Conservation (phyloP, 2,797 vertebrate species). For the Buceros bicornis region DNA sequence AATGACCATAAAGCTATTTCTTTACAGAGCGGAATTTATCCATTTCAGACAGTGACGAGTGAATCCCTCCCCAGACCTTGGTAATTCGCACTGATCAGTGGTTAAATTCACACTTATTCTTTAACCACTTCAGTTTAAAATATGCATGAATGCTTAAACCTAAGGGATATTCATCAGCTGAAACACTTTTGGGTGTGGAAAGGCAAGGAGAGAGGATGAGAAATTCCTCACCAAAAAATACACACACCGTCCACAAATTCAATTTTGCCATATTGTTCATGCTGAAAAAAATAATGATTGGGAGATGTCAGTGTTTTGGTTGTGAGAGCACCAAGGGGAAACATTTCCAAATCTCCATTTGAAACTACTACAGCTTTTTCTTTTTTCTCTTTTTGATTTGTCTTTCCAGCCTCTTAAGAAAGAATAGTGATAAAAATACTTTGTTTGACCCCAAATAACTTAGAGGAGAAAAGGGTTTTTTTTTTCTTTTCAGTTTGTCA, state of each 20-base stretch:
- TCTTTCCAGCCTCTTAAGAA: not conserved
- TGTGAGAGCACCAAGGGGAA: not conserved
- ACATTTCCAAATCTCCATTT: not conserved
- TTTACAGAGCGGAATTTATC: not conserved
- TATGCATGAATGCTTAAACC: not conserved
- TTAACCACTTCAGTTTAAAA: not conserved
- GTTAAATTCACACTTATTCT: not conserved
- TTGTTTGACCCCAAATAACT: conserved; percentile 31
- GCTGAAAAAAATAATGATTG: conserved; percentile 21
- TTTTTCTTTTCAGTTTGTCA: conserved; percentile 31
- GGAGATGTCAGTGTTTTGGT: not conserved
- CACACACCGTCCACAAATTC: not conserved
- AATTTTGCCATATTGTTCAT: conserved; percentile 7
- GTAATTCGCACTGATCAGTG: not conserved
- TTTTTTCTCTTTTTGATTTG: not conserved
- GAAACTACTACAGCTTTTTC: not conserved
- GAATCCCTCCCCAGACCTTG: not conserved
- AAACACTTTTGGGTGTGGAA: not conserved
- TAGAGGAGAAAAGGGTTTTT: not conserved
- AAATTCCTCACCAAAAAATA: not conserved
- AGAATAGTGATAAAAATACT: conserved; percentile 23
- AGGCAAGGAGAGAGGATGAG: not conserved
- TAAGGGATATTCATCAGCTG: not conserved
- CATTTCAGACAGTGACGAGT: not conserved
- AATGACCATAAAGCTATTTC: not conserved